phyloP scores from a whole-genome alignment of 2,113 vertebrate species.

The Mesocricetus auratus region DNA sequence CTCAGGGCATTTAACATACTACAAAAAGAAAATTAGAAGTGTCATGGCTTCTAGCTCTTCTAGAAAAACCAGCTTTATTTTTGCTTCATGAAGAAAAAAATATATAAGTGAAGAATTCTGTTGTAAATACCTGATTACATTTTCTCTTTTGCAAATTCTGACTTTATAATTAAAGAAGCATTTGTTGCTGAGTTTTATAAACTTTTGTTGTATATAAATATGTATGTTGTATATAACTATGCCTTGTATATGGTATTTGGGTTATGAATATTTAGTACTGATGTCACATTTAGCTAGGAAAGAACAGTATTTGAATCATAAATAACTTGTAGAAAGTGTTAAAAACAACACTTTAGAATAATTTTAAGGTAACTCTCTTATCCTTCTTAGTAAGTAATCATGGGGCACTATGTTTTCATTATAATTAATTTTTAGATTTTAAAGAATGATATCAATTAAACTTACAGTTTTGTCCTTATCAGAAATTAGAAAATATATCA shows the following conservation, averaged over 20 bases:
- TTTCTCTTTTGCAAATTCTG: conserved; percentile 48
- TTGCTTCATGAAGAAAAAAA: conserved; percentile 53
- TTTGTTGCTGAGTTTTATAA: conserved; percentile 66
- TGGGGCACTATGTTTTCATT: conserved; percentile 39
- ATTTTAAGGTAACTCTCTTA: conserved; percentile 15
- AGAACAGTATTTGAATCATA: conserved; percentile 46
- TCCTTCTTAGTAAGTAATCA: conserved; percentile 45
- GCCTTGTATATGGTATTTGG: conserved; percentile 12
- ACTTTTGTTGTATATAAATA: conserved; percentile 57
- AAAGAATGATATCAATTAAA: conserved; percentile 21
- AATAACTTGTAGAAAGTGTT: conserved; percentile 40
- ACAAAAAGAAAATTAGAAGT: conserved; percentile 35
- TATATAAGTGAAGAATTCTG: conserved; percentile 54
- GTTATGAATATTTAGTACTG: not conserved
- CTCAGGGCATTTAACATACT: conserved; percentile 65
- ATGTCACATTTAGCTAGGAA: conserved; percentile 37
- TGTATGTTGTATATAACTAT: conserved; percentile 33
- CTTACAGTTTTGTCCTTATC: conserved; percentile 10
- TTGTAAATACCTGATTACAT: conserved; percentile 41
- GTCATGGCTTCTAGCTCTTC: not conserved
- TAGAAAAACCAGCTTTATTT: conserved; percentile 48
- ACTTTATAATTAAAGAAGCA: conserved; percentile 17
- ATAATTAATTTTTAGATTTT: conserved; percentile 44
- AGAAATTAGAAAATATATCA: conserved; percentile 49
- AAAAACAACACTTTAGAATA: not conserved